Conservation (phyloP, 2,888 invertebrate genomes). For the Mactromeris polynyma region DNA sequence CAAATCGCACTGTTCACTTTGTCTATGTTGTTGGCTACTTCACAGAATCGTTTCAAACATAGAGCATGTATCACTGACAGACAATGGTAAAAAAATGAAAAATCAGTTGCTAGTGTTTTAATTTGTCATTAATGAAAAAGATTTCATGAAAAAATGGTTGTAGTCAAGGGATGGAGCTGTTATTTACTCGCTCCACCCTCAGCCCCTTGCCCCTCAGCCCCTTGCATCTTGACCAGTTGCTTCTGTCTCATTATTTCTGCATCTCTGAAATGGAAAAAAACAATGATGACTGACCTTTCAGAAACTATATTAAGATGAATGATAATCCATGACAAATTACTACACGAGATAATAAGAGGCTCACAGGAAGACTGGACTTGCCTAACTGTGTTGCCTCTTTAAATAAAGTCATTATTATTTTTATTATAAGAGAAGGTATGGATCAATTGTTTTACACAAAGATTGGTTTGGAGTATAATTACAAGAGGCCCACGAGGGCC, state of each 20-base stretch:
- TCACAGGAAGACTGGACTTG: no score
- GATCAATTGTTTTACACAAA: no score
- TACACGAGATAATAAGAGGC: no score
- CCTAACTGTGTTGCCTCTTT: no score
- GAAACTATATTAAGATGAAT: no score
- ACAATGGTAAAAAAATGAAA: background rate
- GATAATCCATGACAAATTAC: no score
- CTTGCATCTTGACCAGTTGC: conserved; percentile 72
- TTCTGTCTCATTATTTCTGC: conserved; percentile 84
- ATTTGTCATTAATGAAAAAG: background rate
- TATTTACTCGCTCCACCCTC: conserved; percentile 68
- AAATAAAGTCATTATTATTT: no score
- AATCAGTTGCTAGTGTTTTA: background rate
- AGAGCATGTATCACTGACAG: background rate
- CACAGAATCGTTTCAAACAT: background rate
- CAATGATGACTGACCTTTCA: no score
- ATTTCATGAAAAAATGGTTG: conserved; percentile 10
- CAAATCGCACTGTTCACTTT: conserved; percentile 10
- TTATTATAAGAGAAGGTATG: no score
- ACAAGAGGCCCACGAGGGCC: no score
- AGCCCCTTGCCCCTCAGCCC: conserved; percentile 48
- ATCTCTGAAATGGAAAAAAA: conserved; percentile 76
- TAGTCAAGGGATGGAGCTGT: conserved; percentile 3
- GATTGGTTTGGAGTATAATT: no score
- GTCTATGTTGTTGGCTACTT: background rate